Conservation (phyloP, 2,113 vertebrate genomes). For the Hylia prasina region DNA sequence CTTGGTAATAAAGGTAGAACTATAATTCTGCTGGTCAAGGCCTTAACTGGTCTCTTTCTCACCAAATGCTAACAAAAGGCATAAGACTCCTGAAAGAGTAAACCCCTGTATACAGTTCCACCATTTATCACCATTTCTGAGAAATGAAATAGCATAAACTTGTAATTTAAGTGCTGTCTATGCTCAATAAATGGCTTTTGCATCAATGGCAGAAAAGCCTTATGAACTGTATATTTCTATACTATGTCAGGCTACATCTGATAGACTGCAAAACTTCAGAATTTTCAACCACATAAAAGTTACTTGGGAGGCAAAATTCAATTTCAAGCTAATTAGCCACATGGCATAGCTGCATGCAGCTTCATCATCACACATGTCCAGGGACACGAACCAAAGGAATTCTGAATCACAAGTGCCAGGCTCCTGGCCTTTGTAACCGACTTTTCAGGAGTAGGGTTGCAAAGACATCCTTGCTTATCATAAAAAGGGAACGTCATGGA, state of each 20-base stretch:
- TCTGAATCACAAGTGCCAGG: not conserved
- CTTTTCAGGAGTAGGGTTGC: not conserved
- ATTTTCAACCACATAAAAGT: not conserved
- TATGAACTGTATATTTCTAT: not conserved
- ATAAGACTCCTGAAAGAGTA: not conserved
- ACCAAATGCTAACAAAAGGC: not conserved
- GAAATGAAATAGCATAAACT: not conserved
- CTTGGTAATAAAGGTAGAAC: not conserved
- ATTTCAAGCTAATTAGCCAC: not conserved
- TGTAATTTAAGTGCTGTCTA: not conserved
- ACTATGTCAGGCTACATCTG: not conserved
- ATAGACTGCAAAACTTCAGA: not conserved
- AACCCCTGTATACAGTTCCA: not conserved
- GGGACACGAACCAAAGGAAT: not conserved
- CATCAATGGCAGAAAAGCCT: not conserved
- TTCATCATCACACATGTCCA: not conserved
- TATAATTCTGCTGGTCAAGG: not conserved
- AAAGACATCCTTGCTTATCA: not conserved
- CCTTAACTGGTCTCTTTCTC: not conserved
- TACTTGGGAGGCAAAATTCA: not conserved
- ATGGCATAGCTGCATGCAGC: not conserved
- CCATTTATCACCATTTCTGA: not conserved
- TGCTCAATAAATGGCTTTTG: not conserved
- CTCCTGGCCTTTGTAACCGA: not conserved
- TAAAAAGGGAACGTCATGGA: not conserved